Conservation (phyloP, 2,797 vertebrate species). For the Eupleurogrammus muticus region DNA sequence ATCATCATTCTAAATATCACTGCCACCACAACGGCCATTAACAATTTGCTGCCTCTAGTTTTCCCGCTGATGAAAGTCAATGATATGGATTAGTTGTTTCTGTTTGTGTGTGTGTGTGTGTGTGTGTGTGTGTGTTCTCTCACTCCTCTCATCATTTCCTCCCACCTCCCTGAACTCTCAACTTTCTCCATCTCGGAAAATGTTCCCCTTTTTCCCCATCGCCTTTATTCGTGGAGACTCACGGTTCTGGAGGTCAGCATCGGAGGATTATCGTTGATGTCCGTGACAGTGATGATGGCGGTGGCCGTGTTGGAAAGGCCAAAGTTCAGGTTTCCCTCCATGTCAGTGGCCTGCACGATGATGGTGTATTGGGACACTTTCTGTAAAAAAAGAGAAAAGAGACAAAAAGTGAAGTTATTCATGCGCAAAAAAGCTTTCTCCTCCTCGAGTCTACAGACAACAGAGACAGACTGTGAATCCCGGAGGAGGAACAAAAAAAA, state of each 20-base stretch:
- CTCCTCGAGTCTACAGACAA: constrained; percentile 26
- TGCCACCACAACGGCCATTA: constrained; percentile 64
- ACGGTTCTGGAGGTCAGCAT: constrained; percentile 93
- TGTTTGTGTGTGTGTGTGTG: constrained; percentile 24
- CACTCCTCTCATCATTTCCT: constrained; percentile 30
- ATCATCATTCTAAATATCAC: constrained; percentile 71
- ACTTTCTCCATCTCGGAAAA: constrained; percentile 10
- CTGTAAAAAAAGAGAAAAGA: constrained; percentile 71
- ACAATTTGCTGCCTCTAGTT: constrained; percentile 53
- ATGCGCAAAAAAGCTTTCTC: constrained; percentile 38
- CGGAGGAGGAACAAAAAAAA: constrained; percentile 31
- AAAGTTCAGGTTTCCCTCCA: constrained; percentile 96
- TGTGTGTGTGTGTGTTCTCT: constrained; percentile 33
- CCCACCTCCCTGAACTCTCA: constrained; percentile 19
- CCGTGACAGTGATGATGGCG: constrained; percentile 92
- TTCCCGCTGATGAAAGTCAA: constrained; percentile 69
- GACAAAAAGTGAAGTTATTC: constrained; percentile 50
- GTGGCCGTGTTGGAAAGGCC: constrained; percentile 96
- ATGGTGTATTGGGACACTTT: constrained; percentile 97
- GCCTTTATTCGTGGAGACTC: constrained; percentile 72
- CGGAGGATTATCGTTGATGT: constrained; percentile 96
- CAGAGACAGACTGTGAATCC: constrained; percentile 40
- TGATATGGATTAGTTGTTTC: constrained; percentile 58
- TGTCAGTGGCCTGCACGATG: constrained; percentile 95
- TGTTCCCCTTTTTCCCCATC: constrained; percentile 11